Percentiles rank a stretch among this genome's conserved stretches.
phyloP scores from a whole-genome alignment of 2,888 invertebrate species.

The Meteorus cinctellus region DNA sequence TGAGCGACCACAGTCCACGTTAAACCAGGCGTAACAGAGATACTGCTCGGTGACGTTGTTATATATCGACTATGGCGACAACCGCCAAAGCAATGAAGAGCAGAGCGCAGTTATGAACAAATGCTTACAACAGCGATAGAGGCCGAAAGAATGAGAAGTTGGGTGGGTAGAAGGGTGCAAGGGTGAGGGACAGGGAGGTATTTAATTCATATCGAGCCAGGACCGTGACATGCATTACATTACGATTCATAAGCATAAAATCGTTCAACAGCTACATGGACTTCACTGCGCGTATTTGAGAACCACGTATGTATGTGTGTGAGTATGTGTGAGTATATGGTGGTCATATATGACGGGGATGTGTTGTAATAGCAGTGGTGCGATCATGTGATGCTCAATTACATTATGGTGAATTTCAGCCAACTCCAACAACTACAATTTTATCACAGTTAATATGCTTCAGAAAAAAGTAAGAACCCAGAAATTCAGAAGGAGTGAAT shows the following conservation, averaged over 20 bases:
- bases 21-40: constrained; percentile 71
- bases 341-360: background rate
- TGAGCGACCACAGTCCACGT: constrained; percentile 70
- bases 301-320: background rate
- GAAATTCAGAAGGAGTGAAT: too few species aligned
- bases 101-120: constrained; percentile 10
- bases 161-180: constrained; percentile 21
- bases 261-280: constrained; percentile 48
- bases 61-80: constrained; percentile 49
- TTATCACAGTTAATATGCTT: background rate
- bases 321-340: background rate
- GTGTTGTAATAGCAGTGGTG: background rate
- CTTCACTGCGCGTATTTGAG: background rate
- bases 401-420: background rate
- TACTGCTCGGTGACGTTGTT: constrained; percentile 69
- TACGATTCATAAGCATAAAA: constrained; percentile 68
- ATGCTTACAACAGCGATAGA: background rate
- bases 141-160: constrained; percentile 8
- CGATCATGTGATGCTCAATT: background rate
- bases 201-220: constrained; percentile 52
- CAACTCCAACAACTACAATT: background rate
- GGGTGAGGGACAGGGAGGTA: constrained; percentile 34
- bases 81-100: constrained; percentile 14
- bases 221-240: constrained; percentile 57
- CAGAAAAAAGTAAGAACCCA: background rate